phyloP scores from a whole-genome alignment of 2,797 vertebrate species.

The Rhodeus uyekii region DNA sequence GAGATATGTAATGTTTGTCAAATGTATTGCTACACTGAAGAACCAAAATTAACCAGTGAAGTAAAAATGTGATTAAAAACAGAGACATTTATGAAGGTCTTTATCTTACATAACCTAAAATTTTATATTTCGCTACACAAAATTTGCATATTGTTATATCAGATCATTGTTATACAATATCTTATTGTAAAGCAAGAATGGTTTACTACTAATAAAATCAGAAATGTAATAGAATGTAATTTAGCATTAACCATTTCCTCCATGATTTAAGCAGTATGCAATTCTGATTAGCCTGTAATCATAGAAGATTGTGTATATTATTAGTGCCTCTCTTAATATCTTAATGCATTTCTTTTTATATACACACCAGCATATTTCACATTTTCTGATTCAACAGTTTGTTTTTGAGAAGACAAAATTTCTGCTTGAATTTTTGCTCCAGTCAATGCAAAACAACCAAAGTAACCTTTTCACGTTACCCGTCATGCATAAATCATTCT shows the following conservation, averaged over 20 bases:
- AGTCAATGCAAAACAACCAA: neutral
- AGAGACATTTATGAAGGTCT: too few species aligned
- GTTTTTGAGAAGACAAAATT: neutral
- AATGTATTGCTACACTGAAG: neutral
- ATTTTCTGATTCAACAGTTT: constrained; percentile 18
- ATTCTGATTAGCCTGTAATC: neutral
- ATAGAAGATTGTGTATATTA: too few species aligned
- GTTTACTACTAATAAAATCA: neutral
- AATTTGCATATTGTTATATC: too few species aligned
- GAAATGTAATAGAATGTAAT: neutral
- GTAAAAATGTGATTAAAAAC: neutral
- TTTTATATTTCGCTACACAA: too few species aligned
- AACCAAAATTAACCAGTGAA: neutral
- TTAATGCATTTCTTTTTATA: neutral
- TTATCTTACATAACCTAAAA: too few species aligned
- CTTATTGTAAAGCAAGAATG: neutral
- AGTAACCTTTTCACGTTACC: constrained; percentile 19
- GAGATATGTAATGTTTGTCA: neutral
- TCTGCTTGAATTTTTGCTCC: neutral
- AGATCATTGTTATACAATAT: too few species aligned
- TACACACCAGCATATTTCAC: neutral
- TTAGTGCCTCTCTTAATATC: too few species aligned
- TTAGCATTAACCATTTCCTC: neutral
- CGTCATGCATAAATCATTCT: constrained; percentile 35
- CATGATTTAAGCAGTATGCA: neutral